Base-by-base conservation (phyloP, 2,113 vertebrate genomes). In the Struthio camelus region DNA sequence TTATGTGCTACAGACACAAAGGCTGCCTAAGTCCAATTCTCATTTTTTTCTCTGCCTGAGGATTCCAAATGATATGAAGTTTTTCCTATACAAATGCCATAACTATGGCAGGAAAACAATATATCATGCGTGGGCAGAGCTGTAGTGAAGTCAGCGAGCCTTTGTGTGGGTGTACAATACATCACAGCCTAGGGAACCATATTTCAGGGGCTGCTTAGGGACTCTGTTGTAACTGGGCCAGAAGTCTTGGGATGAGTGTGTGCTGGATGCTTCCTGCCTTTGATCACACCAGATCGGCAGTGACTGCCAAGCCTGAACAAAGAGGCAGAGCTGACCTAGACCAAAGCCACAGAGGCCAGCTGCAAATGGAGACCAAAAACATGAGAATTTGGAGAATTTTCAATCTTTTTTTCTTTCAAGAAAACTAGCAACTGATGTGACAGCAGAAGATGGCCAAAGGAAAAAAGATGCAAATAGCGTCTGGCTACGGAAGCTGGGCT, bases 201-300 rank as follows among this genome's bases (percentile, higher is more conserved):
- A 66, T 50, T 90, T 70, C 62, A 88, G 80, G 65, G 87, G 9
- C 72, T 91, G 59, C 59, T 75, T 46, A 71, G 89, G 73, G 69
- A 64, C 40, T 94, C 12, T 93, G 90, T 94, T 93, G 96, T 90
- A 94, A 96, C 0, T 0, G 12, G 65, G 13, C 24, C 59, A 95
- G 59, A 78, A 90, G 44, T 82, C 75, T 94, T 53, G 44, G 64
- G 76, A 77, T 83, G 54, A 91, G 71, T 69, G 64, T 91, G 85
- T 90, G 62, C 87, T 95, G 87, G 53, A 89, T 90, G 64, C 46
- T 96, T 97, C 87, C 94, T 94, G 93, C 89, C 85, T 96, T 96
- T 94, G 92, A 93, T 90, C 75, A 70, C 36, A 70, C 71, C 71
- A 80, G 48, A 87, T 90, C 1, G 0, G 36, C 38, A 32, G 24